phyloP scores from a whole-genome alignment of 2,888 invertebrate genomes.

The Euproctis similis region DNA sequence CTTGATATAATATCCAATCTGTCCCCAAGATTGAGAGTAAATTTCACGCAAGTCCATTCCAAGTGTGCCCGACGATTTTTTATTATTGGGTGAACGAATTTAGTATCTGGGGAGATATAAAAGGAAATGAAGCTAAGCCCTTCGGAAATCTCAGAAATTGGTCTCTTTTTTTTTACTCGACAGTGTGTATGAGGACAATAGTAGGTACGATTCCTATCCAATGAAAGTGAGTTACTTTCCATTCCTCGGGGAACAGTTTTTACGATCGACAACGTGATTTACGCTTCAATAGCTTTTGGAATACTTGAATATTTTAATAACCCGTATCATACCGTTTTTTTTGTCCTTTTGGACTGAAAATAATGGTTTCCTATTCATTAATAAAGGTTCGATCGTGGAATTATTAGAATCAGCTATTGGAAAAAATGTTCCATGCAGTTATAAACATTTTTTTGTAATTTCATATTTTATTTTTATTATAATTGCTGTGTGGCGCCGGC shows the following conservation, averaged over 20 bases:
- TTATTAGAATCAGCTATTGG: too few relatives aligned
- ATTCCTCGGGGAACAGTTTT: constrained; percentile 61
- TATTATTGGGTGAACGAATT: constrained; percentile 73
- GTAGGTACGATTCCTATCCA: constrained; percentile 51
- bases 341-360: too few relatives aligned
- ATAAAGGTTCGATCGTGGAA: constrained; percentile 24
- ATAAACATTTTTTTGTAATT: too few relatives aligned
- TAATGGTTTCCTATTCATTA: constrained; percentile 38
- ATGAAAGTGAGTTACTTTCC: constrained; percentile 60
- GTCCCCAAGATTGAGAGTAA: constrained; percentile 49
- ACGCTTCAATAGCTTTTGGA: constrained; percentile 50
- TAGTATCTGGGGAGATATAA: constrained; percentile 74
- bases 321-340: constrained; percentile 37
- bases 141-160: constrained; percentile 75
- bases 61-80: constrained; percentile 65
- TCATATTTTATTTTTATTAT: too few relatives aligned
- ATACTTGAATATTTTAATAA: constrained; percentile 59
- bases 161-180: constrained; percentile 58
- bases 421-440: too few relatives aligned
- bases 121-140: constrained; percentile 75
- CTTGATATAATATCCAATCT: constrained; percentile 55
- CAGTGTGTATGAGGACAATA: constrained; percentile 70
- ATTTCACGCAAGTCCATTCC: constrained; percentile 61
- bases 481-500: too few relatives aligned
- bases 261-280: constrained; percentile 64